Conservation (phyloP, 2,888 invertebrate species). For the Cheilosia grossa region DNA sequence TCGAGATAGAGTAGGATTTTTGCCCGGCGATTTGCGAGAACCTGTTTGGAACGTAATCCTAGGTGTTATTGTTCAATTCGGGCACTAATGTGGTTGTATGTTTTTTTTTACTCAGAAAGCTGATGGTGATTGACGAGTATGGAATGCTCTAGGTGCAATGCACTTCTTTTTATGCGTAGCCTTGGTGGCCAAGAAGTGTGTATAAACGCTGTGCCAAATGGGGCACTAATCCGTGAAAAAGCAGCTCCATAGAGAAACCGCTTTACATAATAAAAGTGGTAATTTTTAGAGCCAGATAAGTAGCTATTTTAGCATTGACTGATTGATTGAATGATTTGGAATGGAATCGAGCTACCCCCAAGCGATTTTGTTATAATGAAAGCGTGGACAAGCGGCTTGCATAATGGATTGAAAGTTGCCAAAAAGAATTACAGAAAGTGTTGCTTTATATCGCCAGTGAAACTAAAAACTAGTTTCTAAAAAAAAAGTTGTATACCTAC, state of each 20-base stretch:
- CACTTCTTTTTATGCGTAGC: conserved; percentile 57
- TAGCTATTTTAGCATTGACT: background rate
- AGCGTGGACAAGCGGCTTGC: background rate
- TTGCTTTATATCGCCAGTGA: too few relatives aligned
- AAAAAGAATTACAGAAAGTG: too few relatives aligned
- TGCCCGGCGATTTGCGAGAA: conserved; percentile 11
- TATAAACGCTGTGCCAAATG: conserved; percentile 27
- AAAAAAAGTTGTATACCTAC: too few relatives aligned
- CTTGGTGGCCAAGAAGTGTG: conserved; percentile 46
- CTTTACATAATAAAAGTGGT: conserved; percentile 43
- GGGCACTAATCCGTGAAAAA: conserved; percentile 17
- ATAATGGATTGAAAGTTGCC: background rate
- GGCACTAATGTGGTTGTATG: conserved; percentile 24
- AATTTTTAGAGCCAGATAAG: conserved; percentile 12
- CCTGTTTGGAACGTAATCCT: conserved; percentile 50
- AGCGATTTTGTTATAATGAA: conserved; percentile 1
- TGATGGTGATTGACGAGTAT: conserved; percentile 40
- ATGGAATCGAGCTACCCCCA: background rate
- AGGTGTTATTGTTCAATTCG: conserved; percentile 63
- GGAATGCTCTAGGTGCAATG: conserved; percentile 58
- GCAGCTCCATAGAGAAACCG: conserved; percentile 34
- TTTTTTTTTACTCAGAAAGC: conserved; percentile 29
- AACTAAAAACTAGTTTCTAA: too few relatives aligned
- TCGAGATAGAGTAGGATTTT: conserved; percentile 23
- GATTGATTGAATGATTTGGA: background rate